A percentile compares a stretch with the other conserved stretches of the same genome.
Evolutionary conservation across 1,140 invertebrate species (phyloP).

Genomic region (Thrips palmi): DNA sequence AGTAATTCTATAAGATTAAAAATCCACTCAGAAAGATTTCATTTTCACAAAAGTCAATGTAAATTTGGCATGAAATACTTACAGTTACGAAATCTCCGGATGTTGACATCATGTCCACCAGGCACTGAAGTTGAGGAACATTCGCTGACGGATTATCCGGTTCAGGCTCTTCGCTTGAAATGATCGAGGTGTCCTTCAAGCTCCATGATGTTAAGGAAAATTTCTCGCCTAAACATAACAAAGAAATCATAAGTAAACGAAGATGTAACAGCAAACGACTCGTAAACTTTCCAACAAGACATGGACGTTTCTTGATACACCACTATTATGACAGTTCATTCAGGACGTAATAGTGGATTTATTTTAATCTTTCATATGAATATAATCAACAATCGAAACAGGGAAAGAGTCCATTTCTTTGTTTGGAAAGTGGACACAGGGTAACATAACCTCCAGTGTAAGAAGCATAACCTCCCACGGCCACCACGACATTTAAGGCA

Average conservation of each 20-base stretch:
- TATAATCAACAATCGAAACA: no score
- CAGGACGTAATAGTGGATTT: no score
- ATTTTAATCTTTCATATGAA: no score
- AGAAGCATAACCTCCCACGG: background rate
- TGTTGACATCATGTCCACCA: slow-evolving; percentile 37
- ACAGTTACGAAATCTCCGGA: slow-evolving; percentile 44
- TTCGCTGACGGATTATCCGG: slow-evolving; percentile 15
- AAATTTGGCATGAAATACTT: background rate
- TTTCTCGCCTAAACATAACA: slow-evolving; percentile 27
- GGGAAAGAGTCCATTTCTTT: no score
- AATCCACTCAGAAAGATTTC: background rate
- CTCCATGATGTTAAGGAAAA: slow-evolving; percentile 37
- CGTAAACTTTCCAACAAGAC: no score
- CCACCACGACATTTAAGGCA: slow-evolving; percentile 3
- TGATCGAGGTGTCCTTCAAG: slow-evolving; percentile 18
- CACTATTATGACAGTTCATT: no score
- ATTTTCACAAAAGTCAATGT: no score
- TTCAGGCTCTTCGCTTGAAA: slow-evolving; percentile 17
- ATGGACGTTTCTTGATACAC: no score
- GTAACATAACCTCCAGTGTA: background rate
- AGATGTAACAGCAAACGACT: no score
- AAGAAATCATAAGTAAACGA: slow-evolving; percentile 3
- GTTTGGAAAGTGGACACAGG: background rate
- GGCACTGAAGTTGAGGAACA: slow-evolving; percentile 24
- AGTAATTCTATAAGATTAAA: background rate